Percentiles rank a stretch among this genome's conserved stretches.
Conservation (phyloP, 1,140 invertebrate genomes). For the Lasioglossum baleicum region DNA sequence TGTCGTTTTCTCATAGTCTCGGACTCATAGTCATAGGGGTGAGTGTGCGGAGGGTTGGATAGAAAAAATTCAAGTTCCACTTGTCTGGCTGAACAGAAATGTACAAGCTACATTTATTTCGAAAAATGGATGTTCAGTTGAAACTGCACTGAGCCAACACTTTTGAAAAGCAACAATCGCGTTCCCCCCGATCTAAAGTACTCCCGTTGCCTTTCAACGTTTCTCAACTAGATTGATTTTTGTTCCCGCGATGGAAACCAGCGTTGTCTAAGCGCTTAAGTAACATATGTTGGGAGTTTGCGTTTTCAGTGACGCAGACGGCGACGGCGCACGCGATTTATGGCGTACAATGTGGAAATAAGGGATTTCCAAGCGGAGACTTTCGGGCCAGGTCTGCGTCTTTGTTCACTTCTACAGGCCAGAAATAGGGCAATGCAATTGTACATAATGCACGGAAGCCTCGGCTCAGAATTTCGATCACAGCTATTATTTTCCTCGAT, state of each 20-base stretch:
- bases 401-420: no score
- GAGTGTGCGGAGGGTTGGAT: no score
- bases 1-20: no score
- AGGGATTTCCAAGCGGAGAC: not conserved
- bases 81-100: no score
- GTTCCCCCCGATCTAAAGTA: constrained; percentile 12
- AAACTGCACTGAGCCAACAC: no score
- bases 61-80: no score
- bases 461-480: no score
- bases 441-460: no score
- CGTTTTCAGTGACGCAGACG: not conserved
- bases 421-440: no score
- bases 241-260: constrained; percentile 2
- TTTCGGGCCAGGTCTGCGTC: not conserved
- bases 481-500: not conserved
- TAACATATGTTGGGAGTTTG: constrained; percentile 22
- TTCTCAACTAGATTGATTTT: constrained; percentile 3
- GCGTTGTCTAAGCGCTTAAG: constrained; percentile 12
- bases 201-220: constrained; percentile 28
- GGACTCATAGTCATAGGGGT: no score
- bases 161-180: not conserved
- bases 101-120: no score
- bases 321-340: not conserved
- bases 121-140: no score
- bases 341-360: not conserved